Percentiles rank a stretch among this genome's conserved stretches.
phyloP scores from a whole-genome alignment of 1,140 invertebrate species.

The Zaprionus africanus region DNA sequence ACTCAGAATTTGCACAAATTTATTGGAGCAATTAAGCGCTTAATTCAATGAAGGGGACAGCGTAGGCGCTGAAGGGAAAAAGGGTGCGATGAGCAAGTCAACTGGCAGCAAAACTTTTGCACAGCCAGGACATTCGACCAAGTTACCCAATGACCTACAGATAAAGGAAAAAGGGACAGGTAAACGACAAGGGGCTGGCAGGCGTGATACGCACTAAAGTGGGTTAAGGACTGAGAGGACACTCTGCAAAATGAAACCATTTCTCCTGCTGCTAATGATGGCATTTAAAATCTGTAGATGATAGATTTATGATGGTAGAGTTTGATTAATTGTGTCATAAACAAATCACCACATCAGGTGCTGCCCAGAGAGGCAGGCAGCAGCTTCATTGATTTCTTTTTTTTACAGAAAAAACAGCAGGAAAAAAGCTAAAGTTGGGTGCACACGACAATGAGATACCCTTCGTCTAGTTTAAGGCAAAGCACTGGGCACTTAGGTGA shows the following conservation, averaged over 20 bases:
- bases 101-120: conserved; percentile 28
- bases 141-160: conserved; percentile 18
- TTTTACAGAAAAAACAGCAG: background rate
- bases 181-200: background rate
- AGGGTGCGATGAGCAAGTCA: background rate
- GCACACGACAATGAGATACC: too few species aligned
- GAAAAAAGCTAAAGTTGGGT: background rate
- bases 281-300: conserved; percentile 32
- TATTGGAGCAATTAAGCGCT: conserved; percentile 76
- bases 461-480: too few species aligned
- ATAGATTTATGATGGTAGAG: conserved; percentile 64
- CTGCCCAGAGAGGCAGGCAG: conserved; percentile 1
- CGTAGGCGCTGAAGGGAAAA: conserved; percentile 1
- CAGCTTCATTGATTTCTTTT: conserved; percentile 13
- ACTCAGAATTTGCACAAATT: conserved; percentile 71
- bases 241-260: conserved; percentile 32
- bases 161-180: background rate
- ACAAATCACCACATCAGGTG: conserved; percentile 34
- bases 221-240: background rate
- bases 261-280: conserved; percentile 15
- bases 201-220: conserved; percentile 22
- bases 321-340: conserved; percentile 69
- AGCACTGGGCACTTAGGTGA: too few species aligned
- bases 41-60: conserved; percentile 68
- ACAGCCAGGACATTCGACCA: conserved; percentile 23